Evolutionary conservation across 2,888 invertebrate genomes (phyloP), one percentile per base, ranked within the genome.

Genomic region (Tryphoninae sp.): DNA sequence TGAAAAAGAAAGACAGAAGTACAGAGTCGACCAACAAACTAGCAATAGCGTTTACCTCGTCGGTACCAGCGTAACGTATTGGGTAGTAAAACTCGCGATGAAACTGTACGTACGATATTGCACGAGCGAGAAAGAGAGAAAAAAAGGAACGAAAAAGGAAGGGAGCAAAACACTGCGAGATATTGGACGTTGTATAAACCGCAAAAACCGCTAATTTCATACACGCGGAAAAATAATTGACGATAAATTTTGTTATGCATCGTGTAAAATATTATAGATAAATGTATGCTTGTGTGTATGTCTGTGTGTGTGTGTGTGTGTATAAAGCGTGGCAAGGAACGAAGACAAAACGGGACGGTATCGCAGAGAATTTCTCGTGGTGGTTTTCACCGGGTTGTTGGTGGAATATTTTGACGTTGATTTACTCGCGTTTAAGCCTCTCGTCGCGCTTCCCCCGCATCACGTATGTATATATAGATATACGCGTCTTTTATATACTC

Each of bases 41-140:
- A 62, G 49, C 59, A 68, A 61, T 13, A 51, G 51, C 75, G 26
- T 11, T 19, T 68, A 67, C 42, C 45, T 45, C 40, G 40, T 67
- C 11, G 76, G 23, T 62, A 62, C 23, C 33, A 55, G 62, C 61
- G 69, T 69, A 77, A 77, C 77, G 33, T 69, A 69, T 77, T 77
- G 45, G 62, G 69, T 33, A 69, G 53, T 77, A 77, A 77, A 69
- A 42, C 33, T 16, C 61, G 19, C 53, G 61, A 33, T 62, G 40
- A 69, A 53, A 53, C 11, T 62, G 23, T 45, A 45, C n/a, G 33
- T 22, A 61, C 45, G 26, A 22, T 59, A 45, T 22, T 13, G 33
- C 26, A 23, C 6, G 53, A 45, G 11, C 13, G n/a, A 49, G 42
- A 33, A n/a, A 40, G 61, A 42, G 61, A 76, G 26, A 68, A 23